These are phyloP conservation scores for Lutraria lutraria DNA, from an alignment of 2,888 invertebrate genomes.

Conservation along the genomic window DNA sequence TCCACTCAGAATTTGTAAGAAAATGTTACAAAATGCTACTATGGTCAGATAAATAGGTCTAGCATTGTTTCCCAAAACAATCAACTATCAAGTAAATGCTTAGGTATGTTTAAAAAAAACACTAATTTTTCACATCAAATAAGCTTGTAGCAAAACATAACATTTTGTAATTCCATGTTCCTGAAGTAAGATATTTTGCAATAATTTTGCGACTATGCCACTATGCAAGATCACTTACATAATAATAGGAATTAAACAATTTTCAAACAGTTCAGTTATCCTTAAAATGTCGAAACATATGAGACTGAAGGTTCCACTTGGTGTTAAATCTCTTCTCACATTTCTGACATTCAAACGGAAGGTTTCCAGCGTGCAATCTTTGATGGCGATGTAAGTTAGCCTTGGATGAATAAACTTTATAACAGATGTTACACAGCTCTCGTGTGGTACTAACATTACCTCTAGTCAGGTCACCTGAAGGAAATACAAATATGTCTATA, in stretches of 20 bases:
- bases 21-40: too few relatives aligned
- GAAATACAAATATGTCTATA: neutral
- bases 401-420: slow-evolving; percentile 28
- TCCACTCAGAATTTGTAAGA: too few relatives aligned
- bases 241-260: neutral
- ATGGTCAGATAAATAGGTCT: too few relatives aligned
- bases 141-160: too few relatives aligned
- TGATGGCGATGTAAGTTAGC: slow-evolving; percentile 44
- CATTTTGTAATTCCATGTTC: too few relatives aligned
- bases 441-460: too few relatives aligned
- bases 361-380: slow-evolving; percentile 48
- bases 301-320: slow-evolving; percentile 43
- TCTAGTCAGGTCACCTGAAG: neutral
- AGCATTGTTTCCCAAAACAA: too few relatives aligned
- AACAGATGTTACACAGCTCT: slow-evolving; percentile 33
- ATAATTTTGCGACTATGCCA: too few relatives aligned
- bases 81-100: too few relatives aligned
- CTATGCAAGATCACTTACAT: neutral
- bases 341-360: slow-evolving; percentile 46
- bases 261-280: neutral
- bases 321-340: slow-evolving; percentile 56
- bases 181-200: too few relatives aligned
- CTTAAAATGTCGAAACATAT: slow-evolving; percentile 32
- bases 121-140: too few relatives aligned
- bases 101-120: too few relatives aligned